Percentiles rank a stretch among this genome's conserved stretches.
These are phyloP conservation scores for Platycercus adscitus DNA, from an alignment of 2,113 vertebrate species.

Conservation along the genomic window DNA sequence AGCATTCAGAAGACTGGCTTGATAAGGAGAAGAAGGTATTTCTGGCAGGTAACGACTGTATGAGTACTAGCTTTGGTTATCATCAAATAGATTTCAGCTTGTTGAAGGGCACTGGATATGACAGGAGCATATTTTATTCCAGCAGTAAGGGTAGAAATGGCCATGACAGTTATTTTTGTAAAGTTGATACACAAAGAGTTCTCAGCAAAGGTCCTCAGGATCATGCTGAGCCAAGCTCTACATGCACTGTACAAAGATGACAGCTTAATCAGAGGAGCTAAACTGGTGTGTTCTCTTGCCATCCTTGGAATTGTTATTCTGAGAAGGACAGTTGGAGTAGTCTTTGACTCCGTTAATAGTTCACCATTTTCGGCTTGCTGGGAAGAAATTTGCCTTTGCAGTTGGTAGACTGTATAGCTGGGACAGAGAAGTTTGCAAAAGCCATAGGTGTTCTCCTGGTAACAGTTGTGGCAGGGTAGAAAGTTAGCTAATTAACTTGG, in stretches of 20 bases:
- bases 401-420: not conserved
- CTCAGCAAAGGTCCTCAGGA: not conserved
- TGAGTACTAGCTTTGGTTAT: not conserved
- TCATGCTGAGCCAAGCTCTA: not conserved
- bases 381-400: not conserved
- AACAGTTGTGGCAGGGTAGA: not conserved
- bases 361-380: not conserved
- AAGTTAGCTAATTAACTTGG: not conserved
- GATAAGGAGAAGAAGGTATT: not conserved
- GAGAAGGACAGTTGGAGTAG: not conserved
- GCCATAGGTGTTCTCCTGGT: not conserved
- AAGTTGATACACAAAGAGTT: not conserved
- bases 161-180: accelerated
- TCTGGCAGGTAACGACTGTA: not conserved
- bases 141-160: not conserved
- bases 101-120: not conserved
- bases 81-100: not conserved
- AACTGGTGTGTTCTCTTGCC: not conserved
- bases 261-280: not conserved
- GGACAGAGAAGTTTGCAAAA: not conserved
- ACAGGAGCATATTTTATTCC: not conserved
- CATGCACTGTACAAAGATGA: not conserved
- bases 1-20: not conserved
- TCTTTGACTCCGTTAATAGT: not conserved
- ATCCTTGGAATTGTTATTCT: not conserved